phyloP scores from a whole-genome alignment of 2,888 invertebrate species.

The Ceriagrion tenellum region DNA sequence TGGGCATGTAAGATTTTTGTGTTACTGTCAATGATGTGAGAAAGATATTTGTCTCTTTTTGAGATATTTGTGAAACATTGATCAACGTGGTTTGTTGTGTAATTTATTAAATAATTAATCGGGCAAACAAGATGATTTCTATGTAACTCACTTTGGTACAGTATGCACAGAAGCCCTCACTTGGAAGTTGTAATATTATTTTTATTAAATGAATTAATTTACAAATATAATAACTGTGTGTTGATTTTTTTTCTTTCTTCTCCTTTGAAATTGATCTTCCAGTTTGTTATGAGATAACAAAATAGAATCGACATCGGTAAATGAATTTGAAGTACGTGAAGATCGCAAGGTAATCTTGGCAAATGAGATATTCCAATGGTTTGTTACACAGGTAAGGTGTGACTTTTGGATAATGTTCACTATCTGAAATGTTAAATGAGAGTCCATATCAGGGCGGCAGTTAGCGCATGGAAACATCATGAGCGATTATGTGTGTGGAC shows the following conservation, averaged over 20 bases:
- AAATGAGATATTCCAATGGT: not conserved
- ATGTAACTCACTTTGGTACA: conserved; percentile 53
- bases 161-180: conserved; percentile 31
- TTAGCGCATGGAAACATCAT: too few relatives aligned
- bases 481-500: too few relatives aligned
- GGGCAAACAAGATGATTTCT: not conserved
- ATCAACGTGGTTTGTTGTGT: not conserved
- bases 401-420: too few relatives aligned
- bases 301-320: not conserved
- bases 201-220: conserved; percentile 56
- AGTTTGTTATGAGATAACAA: not conserved
- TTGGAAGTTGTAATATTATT: conserved; percentile 56
- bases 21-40: not conserved
- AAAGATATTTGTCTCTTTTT: not conserved
- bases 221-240: not conserved
- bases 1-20: conserved; percentile 18
- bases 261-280: not conserved
- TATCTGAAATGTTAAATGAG: too few relatives aligned
- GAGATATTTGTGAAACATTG: not conserved
- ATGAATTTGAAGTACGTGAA: not conserved
- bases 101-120: conserved; percentile 50
- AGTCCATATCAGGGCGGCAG: too few relatives aligned
- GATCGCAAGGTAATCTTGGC: not conserved
- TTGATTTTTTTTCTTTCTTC: not conserved
- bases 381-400: too few relatives aligned